phyloP scores from a whole-genome alignment of 2,888 invertebrate species.

The Pristionchus entomophagus region DNA sequence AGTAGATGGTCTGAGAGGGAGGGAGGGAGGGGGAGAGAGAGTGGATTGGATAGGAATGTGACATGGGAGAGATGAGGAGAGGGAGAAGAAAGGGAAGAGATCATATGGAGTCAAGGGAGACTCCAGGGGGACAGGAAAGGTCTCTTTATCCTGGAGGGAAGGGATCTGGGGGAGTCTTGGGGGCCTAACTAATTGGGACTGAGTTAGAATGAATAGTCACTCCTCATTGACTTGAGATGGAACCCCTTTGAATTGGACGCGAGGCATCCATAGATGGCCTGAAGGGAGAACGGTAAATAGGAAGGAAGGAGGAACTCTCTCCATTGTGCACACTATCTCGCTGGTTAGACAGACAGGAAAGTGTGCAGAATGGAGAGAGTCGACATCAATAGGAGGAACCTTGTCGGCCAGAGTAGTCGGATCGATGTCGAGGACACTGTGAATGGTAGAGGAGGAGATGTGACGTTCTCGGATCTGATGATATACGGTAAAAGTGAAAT shows the following conservation, averaged over 20 bases:
- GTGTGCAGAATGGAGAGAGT: too few species aligned
- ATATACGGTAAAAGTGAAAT: too few species aligned
- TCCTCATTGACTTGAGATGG: slow-evolving; percentile 48
- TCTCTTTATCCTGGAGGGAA: slow-evolving; percentile 8
- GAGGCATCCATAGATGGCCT: slow-evolving; percentile 47
- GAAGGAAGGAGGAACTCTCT: background rate
- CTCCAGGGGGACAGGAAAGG: slow-evolving; percentile 32
- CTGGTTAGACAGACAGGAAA: too few species aligned
- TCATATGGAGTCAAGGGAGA: slow-evolving; percentile 38
- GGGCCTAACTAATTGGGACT: background rate
- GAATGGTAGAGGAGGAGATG: background rate
- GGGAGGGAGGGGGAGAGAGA: background rate
- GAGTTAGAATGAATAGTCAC: slow-evolving; percentile 33
- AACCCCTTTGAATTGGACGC: slow-evolving; percentile 47
- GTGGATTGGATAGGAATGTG: slow-evolving; percentile 39
- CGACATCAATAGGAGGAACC: slow-evolving; percentile 19
- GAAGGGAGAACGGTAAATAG: slow-evolving; percentile 30
- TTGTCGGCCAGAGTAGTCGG: slow-evolving; percentile 48
- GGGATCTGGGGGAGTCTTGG: too few species aligned
- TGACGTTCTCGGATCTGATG: slow-evolving; percentile 41
- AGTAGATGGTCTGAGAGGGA: slow-evolving; percentile 17
- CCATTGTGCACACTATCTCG: too few species aligned
- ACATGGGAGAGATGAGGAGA: background rate
- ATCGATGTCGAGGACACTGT: slow-evolving; percentile 41
- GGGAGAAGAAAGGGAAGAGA: background rate